Evolutionary conservation across 2,888 invertebrate species (phyloP).

Genomic region (Cephus sareptanus): DNA sequence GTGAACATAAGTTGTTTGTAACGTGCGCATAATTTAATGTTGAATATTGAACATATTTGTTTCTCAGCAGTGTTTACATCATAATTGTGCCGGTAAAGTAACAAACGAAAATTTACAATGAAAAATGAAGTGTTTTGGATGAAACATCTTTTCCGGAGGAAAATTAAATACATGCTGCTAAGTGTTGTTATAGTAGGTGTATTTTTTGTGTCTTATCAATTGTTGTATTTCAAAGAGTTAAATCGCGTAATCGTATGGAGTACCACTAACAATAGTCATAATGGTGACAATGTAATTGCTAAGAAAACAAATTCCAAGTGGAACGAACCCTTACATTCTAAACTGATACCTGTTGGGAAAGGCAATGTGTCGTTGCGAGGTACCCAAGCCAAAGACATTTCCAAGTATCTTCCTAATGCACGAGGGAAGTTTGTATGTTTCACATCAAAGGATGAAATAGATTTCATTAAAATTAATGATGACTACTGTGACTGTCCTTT

Average conservation of each 20-base stretch:
- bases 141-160: slow-evolving; percentile 45
- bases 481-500: slow-evolving; percentile 86
- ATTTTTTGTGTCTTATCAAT: slow-evolving; percentile 61
- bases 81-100: not conserved
- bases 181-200: slow-evolving; percentile 62
- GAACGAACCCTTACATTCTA: slow-evolving; percentile 39
- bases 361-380: slow-evolving; percentile 57
- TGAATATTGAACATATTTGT: not conserved
- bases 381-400: slow-evolving; percentile 63
- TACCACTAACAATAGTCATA: slow-evolving; percentile 27
- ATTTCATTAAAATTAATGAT: slow-evolving; percentile 77
- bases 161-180: slow-evolving; percentile 64
- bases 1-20: not conserved
- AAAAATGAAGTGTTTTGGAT: slow-evolving; percentile 34
- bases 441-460: slow-evolving; percentile 66
- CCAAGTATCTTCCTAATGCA: slow-evolving; percentile 65
- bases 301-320: slow-evolving; percentile 33
- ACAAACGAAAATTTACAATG: slow-evolving; percentile 23
- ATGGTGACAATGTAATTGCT: slow-evolving; percentile 20
- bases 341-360: slow-evolving; percentile 37
- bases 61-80: not conserved
- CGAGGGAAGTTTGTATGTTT: slow-evolving; percentile 67
- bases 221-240: slow-evolving; percentile 65
- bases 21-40: not conserved
- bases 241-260: slow-evolving; percentile 32